Conservation (phyloP, 2,113 vertebrate species). For the Pseudopipra pipra region DNA sequence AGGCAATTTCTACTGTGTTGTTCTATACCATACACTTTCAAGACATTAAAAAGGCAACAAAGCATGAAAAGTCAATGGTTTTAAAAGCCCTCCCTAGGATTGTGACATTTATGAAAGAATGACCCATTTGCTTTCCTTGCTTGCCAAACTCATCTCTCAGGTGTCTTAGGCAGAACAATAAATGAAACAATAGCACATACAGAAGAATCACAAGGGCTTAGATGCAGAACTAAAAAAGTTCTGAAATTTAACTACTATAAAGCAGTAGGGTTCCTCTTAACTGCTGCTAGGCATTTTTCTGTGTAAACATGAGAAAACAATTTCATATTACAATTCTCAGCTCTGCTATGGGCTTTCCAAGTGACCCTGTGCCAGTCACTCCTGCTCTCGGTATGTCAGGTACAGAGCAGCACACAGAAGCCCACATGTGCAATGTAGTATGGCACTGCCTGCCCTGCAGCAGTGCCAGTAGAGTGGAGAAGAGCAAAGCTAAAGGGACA, state of each 20-base stretch:
- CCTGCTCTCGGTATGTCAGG: neutral
- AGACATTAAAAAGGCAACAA: neutral
- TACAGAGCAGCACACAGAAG: neutral
- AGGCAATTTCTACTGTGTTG: neutral
- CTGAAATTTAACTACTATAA: neutral
- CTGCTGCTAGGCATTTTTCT: neutral
- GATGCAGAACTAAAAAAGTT: neutral
- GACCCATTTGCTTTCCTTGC: neutral
- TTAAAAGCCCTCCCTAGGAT: neutral
- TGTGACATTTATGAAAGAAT: neutral
- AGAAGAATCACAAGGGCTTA: neutral
- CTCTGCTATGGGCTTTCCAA: neutral
- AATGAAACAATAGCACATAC: neutral
- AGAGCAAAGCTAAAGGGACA: neutral
- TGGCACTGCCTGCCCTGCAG: neutral
- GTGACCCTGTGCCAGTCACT: neutral
- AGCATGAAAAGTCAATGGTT: neutral
- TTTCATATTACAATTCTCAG: neutral
- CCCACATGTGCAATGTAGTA: accelerated
- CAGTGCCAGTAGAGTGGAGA: neutral
- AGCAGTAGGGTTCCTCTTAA: neutral
- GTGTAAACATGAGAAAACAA: neutral
- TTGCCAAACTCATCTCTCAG: neutral
- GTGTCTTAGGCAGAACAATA: neutral
- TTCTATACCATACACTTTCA: neutral